A percentile compares a stretch with the other conserved stretches of the same genome.
Conservation (phyloP, 2,888 invertebrate species). For the Tillus elongatus region DNA sequence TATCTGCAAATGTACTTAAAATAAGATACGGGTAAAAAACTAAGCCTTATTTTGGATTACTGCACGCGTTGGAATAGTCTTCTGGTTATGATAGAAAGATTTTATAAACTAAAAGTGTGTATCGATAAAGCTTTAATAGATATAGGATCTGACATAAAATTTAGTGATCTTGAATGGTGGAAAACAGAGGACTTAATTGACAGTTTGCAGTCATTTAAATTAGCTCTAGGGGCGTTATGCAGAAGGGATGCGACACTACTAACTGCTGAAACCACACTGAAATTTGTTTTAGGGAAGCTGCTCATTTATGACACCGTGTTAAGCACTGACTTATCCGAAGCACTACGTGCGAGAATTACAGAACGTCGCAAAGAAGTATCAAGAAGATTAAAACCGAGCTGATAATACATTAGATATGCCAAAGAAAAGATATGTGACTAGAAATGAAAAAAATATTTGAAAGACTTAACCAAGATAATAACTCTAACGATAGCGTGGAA, state of each 20-base stretch:
- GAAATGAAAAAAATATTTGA: slow-evolving; percentile 5
- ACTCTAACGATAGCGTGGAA: background rate
- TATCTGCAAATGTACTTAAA: slow-evolving; percentile 18
- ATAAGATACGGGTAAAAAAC: slow-evolving; percentile 16
- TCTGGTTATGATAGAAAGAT: too few relatives aligned
- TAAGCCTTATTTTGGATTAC: slow-evolving; percentile 18
- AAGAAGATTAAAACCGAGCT: slow-evolving; percentile 11
- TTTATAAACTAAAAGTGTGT: slow-evolving; percentile 13
- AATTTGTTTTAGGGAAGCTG: slow-evolving; percentile 11
- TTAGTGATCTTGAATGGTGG: too few relatives aligned
- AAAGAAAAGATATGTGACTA: background rate
- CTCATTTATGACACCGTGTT: too few relatives aligned
- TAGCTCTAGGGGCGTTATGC: slow-evolving; percentile 5
- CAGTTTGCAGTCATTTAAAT: slow-evolving; percentile 5
- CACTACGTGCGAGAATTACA: too few relatives aligned
- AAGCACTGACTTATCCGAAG: too few relatives aligned
- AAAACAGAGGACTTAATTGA: slow-evolving; percentile 3
- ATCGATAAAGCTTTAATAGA: slow-evolving; percentile 9
- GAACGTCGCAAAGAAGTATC: slow-evolving; percentile 16
- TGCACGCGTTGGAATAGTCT: slow-evolving; percentile 15
- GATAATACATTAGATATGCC: background rate
- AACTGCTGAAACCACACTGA: slow-evolving; percentile 13
- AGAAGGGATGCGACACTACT: slow-evolving; percentile 13
- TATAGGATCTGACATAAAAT: slow-evolving; percentile 10
- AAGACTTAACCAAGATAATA: background rate